phyloP scores from a whole-genome alignment of 2,113 vertebrate genomes.

The Lophochroa leadbeateri region DNA sequence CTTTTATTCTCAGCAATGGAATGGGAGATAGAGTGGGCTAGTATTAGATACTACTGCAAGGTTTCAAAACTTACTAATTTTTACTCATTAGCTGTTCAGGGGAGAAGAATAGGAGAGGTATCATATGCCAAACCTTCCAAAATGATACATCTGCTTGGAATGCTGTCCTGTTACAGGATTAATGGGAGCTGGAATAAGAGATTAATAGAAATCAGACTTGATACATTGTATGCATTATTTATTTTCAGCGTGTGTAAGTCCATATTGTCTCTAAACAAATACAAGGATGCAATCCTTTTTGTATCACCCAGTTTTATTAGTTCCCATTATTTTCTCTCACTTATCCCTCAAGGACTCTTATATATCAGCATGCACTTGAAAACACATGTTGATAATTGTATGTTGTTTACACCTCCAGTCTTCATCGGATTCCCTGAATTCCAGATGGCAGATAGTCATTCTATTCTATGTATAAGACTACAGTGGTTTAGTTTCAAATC shows the following conservation, averaged over 20 bases:
- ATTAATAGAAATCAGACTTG: neutral
- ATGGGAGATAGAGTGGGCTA: neutral
- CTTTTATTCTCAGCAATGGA: neutral
- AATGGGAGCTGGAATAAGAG: neutral
- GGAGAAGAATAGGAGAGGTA: neutral
- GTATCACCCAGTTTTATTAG: constrained; percentile 8
- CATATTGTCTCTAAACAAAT: neutral
- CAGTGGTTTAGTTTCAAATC: neutral
- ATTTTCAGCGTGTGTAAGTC: neutral
- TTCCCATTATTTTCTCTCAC: constrained; percentile 5
- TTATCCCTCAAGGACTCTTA: neutral
- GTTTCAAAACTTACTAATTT: neutral
- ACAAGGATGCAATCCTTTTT: neutral
- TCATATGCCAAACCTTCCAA: neutral
- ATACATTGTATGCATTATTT: neutral
- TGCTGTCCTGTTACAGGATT: neutral
- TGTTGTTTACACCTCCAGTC: constrained; percentile 23
- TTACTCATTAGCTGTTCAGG: neutral
- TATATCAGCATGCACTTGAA: neutral
- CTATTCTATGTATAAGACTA: neutral
- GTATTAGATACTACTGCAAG: neutral
- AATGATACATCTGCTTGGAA: neutral
- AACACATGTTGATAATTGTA: constrained; percentile 54
- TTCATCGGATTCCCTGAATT: constrained; percentile 27
- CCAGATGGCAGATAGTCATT: constrained; percentile 48